Conservation (phyloP, 2,888 invertebrate genomes). For the Rotaria sp. region DNA sequence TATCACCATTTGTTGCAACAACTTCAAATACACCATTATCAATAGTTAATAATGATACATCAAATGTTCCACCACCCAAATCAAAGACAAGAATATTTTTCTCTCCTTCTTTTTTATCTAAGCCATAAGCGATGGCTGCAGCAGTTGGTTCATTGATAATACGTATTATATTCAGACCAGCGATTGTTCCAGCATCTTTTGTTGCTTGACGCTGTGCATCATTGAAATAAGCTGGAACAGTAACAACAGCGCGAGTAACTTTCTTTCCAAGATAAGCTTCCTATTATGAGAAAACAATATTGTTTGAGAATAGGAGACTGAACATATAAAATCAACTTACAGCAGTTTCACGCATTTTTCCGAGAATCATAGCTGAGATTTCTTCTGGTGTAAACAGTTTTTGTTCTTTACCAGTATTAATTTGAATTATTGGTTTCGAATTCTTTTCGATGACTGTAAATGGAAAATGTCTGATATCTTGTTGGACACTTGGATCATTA, state of each 20-base stretch:
- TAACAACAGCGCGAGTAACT: slow-evolving; percentile 78
- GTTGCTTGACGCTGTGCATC: slow-evolving; percentile 98
- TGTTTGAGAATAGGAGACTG: slow-evolving; percentile 35
- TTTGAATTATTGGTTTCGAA: slow-evolving; percentile 36
- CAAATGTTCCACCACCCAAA: slow-evolving; percentile 97
- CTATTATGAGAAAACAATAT: background rate
- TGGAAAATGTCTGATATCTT: slow-evolving; percentile 50
- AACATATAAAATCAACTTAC: too few species aligned
- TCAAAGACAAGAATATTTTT: slow-evolving; percentile 97
- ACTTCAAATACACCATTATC: slow-evolving; percentile 96
- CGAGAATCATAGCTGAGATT: slow-evolving; percentile 94
- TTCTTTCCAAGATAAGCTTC: slow-evolving; percentile 40
- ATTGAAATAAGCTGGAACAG: slow-evolving; percentile 96
- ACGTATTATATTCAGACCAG: slow-evolving; percentile 80
- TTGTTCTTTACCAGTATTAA: slow-evolving; percentile 25
- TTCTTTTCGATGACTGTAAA: slow-evolving; percentile 46
- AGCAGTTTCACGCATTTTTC: slow-evolving; percentile 95
- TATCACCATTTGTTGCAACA: slow-evolving; percentile 54
- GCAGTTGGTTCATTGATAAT: slow-evolving; percentile 92
- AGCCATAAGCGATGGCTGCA: slow-evolving; percentile 87
- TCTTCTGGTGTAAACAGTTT: slow-evolving; percentile 95
- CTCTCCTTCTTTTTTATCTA: slow-evolving; percentile 91
- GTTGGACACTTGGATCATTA: slow-evolving; percentile 47
- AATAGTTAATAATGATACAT: slow-evolving; percentile 92
- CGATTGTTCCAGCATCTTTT: slow-evolving; percentile 92